Conservation (phyloP, 2,113 vertebrate species). For the Lagenorhynchus albirostris region DNA sequence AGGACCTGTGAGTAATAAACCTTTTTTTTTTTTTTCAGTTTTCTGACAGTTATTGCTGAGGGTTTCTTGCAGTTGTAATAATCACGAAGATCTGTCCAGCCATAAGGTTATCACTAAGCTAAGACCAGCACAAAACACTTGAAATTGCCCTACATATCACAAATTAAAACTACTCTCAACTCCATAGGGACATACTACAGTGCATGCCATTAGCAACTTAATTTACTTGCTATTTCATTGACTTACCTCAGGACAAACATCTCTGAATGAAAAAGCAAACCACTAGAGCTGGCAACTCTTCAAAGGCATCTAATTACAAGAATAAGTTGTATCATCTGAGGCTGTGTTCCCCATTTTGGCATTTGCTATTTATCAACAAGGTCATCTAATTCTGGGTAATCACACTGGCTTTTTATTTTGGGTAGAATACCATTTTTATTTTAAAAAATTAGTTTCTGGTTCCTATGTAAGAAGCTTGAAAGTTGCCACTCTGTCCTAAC, state of each 20-base stretch:
- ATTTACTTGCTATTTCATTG: neutral
- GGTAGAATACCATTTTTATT: neutral
- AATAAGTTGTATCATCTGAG: neutral
- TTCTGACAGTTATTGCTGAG: neutral
- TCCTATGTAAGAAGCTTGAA: neutral
- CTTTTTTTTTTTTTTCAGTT: neutral
- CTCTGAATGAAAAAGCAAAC: neutral
- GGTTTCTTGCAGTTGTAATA: neutral
- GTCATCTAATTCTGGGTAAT: neutral
- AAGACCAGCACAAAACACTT: neutral
- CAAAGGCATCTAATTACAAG: neutral
- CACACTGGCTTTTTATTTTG: neutral
- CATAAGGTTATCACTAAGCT: neutral
- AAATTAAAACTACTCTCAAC: neutral
- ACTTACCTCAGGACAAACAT: neutral
- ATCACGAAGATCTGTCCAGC: neutral
- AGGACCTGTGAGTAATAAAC: neutral
- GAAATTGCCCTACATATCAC: neutral
- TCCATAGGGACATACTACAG: neutral
- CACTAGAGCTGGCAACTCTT: neutral
- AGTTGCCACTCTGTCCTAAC: neutral
- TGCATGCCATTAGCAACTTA: neutral
- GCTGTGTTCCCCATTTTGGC: neutral
- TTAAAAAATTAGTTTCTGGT: constrained; percentile 9
- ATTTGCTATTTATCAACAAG: neutral